phyloP scores from a whole-genome alignment of 2,113 vertebrate species.

The Rhea pennata region DNA sequence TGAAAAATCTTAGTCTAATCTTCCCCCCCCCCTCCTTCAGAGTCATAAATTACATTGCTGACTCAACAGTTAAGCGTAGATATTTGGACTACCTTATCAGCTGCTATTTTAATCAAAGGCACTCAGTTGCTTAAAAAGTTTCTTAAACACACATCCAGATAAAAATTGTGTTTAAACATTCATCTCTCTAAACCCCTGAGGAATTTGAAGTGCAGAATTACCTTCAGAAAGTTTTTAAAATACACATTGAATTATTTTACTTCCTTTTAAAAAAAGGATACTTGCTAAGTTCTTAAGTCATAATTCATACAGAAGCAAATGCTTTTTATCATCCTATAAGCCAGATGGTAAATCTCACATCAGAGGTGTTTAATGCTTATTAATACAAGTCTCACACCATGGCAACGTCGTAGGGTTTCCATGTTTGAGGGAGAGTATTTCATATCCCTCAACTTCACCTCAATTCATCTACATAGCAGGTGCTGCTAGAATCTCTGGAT shows the following conservation, averaged over 20 bases:
- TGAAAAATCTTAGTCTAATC: neutral
- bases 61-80: neutral
- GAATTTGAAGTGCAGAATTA: neutral
- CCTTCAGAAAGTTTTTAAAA: neutral
- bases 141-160: neutral
- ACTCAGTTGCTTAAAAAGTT: neutral
- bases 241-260: neutral
- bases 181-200: neutral
- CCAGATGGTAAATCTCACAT: fast-evolving
- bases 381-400: neutral
- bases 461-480: neutral
- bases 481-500: neutral
- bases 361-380: neutral
- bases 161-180: neutral
- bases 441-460: neutral
- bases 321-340: neutral
- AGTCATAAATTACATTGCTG: neutral
- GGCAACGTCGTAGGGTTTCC: neutral
- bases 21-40: neutral
- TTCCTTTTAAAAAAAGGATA: neutral
- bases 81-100: neutral
- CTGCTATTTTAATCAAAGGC: neutral
- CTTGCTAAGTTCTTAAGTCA: neutral
- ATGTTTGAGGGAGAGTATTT: neutral
- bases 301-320: neutral